Base-by-base conservation (phyloP, 1,140 invertebrate species). In the Drosophila pruinosa region DNA sequence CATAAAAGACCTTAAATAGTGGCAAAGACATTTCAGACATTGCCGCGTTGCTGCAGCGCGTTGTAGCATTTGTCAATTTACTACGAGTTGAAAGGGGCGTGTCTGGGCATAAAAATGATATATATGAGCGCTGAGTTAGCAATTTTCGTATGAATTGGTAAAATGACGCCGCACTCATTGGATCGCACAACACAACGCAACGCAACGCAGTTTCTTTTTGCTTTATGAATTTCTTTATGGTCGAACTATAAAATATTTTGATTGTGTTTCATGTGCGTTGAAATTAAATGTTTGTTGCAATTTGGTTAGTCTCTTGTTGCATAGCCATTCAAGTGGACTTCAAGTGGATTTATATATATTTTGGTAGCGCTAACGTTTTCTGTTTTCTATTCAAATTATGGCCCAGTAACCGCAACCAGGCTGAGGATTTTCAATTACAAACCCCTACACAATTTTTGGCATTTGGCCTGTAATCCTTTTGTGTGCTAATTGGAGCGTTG, bases 81-180 rank as follows among this genome's bases (percentile, higher is more conserved):
- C 78, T 79, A 64, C 68, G 86, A 89, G 80, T 80, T 59, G 86
- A 89, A 89, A 89, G 85, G 78, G 86, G 86, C 86, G 91, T 93
- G 82, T 78, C 28, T 36, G 75, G 50, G 83, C 78, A 88, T 88
- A 88, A 88, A 88, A 72, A 82, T 88, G 82, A 88, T 88, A 88
- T 88, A 88, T 89, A 78, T 75, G 67, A 68, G 83, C 72, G 82
- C 83, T 88, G 82, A 88, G 83, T 88, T 89, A 70, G 82, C 82
- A 88, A 88, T 89, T 88, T 88, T 89, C 71, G 75, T 78, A 77
- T 88, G 82, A 81, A 86, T 86, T 86, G 81, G 65, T 68, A 64
- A 8, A 71, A 56, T 61, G 52, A 65, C 61, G 68, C 61, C 52
- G 68, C n/a, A n/a, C 15, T 22, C n/a, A n/a, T 24, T 21, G 1